Conservation (phyloP, 2,888 invertebrate species). For the Nycteola revayana region DNA sequence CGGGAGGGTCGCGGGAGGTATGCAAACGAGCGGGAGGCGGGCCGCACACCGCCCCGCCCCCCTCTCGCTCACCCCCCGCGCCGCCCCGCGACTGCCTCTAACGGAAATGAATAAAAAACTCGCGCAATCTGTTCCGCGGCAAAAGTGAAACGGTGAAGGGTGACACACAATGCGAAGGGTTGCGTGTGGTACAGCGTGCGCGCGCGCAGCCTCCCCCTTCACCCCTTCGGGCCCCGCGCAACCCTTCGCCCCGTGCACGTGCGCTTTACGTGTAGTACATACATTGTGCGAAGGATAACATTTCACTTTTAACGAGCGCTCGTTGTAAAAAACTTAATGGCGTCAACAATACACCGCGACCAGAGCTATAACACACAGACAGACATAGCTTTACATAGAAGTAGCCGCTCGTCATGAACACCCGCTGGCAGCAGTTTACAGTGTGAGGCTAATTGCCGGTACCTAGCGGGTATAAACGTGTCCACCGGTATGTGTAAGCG, state of each 20-base stretch:
- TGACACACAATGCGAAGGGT: conserved; percentile 47
- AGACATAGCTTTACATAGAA: too few relatives aligned
- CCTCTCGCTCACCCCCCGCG: conserved; percentile 30
- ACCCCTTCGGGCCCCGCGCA: conserved; percentile 14
- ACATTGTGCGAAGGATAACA: conserved; percentile 34
- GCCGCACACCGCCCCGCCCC: conserved; percentile 36
- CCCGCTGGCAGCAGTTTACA: too few relatives aligned
- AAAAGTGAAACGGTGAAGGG: conserved; percentile 54
- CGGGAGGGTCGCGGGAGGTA: conserved; percentile 33
- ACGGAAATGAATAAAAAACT: conserved; percentile 50
- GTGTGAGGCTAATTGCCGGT: too few relatives aligned
- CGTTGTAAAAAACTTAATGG: conserved; percentile 19
- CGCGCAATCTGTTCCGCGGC: conserved; percentile 57
- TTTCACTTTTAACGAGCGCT: conserved; percentile 43
- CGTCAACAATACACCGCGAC: background rate
- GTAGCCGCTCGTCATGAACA: too few relatives aligned
- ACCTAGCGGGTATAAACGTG: too few relatives aligned
- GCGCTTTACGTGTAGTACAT: conserved; percentile 30
- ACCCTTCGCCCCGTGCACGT: conserved; percentile 41
- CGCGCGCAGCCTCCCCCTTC: conserved; percentile 40
- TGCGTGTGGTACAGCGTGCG: conserved; percentile 48
- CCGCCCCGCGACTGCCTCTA: conserved; percentile 34
- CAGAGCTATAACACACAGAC: background rate
- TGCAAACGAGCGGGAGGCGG: conserved; percentile 57
- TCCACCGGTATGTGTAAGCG: too few relatives aligned